A percentile compares a stretch with the other conserved stretches of the same genome.
Conservation (phyloP, 2,888 invertebrate species). For the Dendrolimus houi region DNA sequence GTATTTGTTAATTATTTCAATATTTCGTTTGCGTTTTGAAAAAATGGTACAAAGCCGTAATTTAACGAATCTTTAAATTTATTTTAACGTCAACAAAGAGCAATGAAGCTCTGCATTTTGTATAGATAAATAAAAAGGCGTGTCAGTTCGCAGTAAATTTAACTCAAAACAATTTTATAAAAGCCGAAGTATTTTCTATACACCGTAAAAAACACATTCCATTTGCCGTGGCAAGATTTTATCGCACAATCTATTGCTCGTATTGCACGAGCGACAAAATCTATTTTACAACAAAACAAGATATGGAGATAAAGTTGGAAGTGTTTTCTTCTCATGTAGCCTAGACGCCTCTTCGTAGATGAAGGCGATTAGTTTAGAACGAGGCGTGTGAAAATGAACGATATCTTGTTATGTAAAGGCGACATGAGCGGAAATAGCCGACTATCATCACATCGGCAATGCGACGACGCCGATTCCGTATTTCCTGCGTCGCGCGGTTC, state of each 20-base stretch:
- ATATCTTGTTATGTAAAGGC: conserved; percentile 24
- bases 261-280: conserved; percentile 15
- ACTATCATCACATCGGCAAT: conserved; percentile 13
- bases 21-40: no score
- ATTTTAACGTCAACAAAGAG: neutral
- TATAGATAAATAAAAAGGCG: neutral
- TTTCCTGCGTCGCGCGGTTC: neutral
- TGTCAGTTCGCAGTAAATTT: neutral
- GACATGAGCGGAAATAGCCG: conserved; percentile 22
- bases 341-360: conserved; percentile 17
- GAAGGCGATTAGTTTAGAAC: conserved; percentile 18
- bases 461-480: neutral
- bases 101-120: neutral
- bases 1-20: no score
- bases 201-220: neutral
- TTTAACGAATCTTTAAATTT: neutral
- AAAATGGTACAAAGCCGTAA: no score
- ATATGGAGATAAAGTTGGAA: conserved; percentile 15
- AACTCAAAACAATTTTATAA: neutral
- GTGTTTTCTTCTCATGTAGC: conserved; percentile 13
- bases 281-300: conserved; percentile 23
- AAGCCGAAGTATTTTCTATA: neutral
- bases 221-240: conserved; percentile 11
- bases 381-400: conserved; percentile 29
- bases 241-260: conserved; percentile 19